Conservation (phyloP, 2,888 invertebrate species). For the Eupithecia tripunctaria region DNA sequence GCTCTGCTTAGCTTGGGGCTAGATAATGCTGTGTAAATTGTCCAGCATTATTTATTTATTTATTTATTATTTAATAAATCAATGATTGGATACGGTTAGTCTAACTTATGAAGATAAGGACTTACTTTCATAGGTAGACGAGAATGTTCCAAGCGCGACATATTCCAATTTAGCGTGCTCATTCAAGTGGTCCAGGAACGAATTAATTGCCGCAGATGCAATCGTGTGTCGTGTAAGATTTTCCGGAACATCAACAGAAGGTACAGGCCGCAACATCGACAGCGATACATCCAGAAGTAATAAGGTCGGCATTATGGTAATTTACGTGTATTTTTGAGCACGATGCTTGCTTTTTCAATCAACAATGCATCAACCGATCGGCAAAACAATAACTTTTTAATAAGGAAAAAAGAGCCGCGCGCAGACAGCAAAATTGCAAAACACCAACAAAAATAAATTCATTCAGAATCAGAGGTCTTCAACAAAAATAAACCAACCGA, state of each 20-base stretch:
- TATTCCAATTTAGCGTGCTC: slow-evolving; percentile 76
- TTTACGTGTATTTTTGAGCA: background rate
- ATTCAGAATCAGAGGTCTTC: too few species aligned
- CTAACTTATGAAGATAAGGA: background rate
- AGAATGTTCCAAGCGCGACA: slow-evolving; percentile 74
- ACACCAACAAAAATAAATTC: too few species aligned
- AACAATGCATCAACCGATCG: background rate
- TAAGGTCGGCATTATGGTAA: slow-evolving; percentile 72
- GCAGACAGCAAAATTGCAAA: too few species aligned
- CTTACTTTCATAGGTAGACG: slow-evolving; percentile 75
- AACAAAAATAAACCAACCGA: too few species aligned
- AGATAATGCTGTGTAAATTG: too few species aligned
- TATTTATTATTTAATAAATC: too few species aligned
- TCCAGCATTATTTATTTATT: too few species aligned
- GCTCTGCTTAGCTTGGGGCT: too few species aligned
- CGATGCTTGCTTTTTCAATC: background rate
- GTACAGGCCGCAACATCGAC: slow-evolving; percentile 77
- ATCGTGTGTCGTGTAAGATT: slow-evolving; percentile 71
- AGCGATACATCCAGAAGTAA: slow-evolving; percentile 75
- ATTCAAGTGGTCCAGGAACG: slow-evolving; percentile 74
- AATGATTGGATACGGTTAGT: too few species aligned
- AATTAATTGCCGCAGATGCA: slow-evolving; percentile 71
- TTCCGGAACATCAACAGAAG: slow-evolving; percentile 69
- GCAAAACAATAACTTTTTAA: too few species aligned
- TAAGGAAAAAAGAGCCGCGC: too few species aligned